Conservation (phyloP, 2,797 vertebrate genomes). For the Dicrostonyx torquatus region DNA sequence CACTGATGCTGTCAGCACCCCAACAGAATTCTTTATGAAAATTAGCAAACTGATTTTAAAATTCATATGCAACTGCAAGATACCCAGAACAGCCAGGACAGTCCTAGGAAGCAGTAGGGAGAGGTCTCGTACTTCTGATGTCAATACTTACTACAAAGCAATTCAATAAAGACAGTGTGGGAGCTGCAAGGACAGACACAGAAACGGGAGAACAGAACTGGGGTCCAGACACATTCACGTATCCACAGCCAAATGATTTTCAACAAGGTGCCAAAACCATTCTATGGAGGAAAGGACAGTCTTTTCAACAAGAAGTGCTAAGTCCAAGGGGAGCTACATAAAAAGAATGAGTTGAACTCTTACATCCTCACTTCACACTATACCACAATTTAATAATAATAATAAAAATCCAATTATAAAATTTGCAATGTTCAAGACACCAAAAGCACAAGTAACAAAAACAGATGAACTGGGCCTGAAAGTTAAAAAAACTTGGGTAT, state of each 20-base stretch:
- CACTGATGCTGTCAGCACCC: background rate
- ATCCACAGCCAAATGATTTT: background rate
- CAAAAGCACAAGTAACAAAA: constrained; percentile 1
- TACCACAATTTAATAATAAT: constrained; percentile 4
- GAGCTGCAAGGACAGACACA: background rate
- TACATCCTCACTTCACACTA: background rate
- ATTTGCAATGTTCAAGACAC: background rate
- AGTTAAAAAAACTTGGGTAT: background rate
- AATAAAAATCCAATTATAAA: background rate
- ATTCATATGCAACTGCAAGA: background rate
- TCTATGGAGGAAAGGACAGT: background rate
- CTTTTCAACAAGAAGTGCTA: background rate
- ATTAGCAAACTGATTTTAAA: background rate
- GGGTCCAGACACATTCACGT: background rate
- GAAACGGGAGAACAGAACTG: background rate
- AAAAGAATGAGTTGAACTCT: background rate
- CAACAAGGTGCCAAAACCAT: background rate
- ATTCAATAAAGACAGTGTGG: background rate
- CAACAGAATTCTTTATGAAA: background rate
- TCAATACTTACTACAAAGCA: background rate
- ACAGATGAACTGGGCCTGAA: background rate
- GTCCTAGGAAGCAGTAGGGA: background rate
- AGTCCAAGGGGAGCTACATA: background rate
- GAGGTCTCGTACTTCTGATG: background rate
- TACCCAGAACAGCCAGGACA: constrained; percentile 7